phyloP scores from a whole-genome alignment of 2,888 invertebrate species.

The Morinoia aosen region DNA sequence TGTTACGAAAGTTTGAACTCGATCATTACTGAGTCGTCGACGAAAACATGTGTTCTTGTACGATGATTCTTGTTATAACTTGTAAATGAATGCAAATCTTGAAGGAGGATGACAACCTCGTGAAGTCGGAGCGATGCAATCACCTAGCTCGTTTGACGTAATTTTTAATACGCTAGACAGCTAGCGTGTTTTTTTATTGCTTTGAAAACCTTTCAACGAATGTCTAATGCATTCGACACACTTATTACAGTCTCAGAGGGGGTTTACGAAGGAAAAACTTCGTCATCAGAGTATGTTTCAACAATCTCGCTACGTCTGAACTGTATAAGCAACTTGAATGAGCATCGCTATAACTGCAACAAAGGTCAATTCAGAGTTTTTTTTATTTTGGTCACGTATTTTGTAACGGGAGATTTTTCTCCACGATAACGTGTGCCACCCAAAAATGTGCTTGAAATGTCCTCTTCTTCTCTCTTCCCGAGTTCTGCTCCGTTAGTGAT shows the following conservation, averaged over 20 bases:
- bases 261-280: neutral
- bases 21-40: too few species aligned
- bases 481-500: neutral
- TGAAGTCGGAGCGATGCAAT: neutral
- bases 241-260: too few species aligned
- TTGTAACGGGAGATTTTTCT: neutral
- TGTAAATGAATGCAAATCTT: neutral
- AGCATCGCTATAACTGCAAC: neutral
- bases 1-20: neutral
- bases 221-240: too few species aligned
- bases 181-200: too few species aligned
- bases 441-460: neutral
- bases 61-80: neutral
- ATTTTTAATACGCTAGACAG: too few species aligned
- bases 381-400: neutral
- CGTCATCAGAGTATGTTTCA: neutral
- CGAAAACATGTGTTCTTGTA: too few species aligned
- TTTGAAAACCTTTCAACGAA: too few species aligned
- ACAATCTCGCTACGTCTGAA: neutral
- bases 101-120: neutral
- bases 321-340: neutral
- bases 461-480: neutral
- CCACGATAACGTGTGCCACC: neutral
- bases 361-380: neutral
- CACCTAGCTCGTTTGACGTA: neutral